Evolutionary conservation across 2,113 vertebrate genomes (phyloP), one percentile per base, ranked within the genome.

Genomic region (Onychostruthus taczanowskii): DNA sequence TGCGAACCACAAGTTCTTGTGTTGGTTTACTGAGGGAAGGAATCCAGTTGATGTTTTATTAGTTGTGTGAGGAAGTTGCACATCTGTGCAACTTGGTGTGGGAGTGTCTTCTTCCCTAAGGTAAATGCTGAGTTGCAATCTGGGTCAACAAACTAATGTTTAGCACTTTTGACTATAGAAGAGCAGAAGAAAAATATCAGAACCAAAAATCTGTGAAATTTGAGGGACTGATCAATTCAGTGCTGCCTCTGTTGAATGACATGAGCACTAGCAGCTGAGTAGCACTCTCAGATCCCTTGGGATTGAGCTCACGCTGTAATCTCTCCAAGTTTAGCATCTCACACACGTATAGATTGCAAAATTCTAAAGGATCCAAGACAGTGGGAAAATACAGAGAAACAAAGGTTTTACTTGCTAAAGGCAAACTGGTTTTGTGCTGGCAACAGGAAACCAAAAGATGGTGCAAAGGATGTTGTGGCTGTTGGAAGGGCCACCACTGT

Each of bases 361-460:
- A 75, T 33, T 43, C 43, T n/a, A 39, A 73, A 44, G 30, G 31
- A 77, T 62, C 33, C 31, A 50, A 70, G 53, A n/a, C 28, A 82
- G 16, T 13, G 19, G 21, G 20, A 9, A 66, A 55, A 95, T n/a
- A 47, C 3, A 78, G n/a, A 78, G 74, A 84, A 91, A 39, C n/a
- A 73, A 76, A 13, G 39, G 19, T 68, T 79, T 83, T 76, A 50
- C 46, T 62, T 76, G 50, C 53, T 93, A 46, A 79, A 94, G 26
- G 77, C 28, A 87, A 87, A 72, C 21, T 24, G 41, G 0, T 72
- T 88, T 88, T 86, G 39, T 17, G 31, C 61, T 89, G 68, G 50
- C 52, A 94, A 94, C 94, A 90, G 95, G 93, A 95, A 94, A 78
- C 41, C 11, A 63, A 94, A 56, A 90, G 46, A 53, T 13, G 33